These are phyloP conservation scores for Porites divaricata DNA, from an alignment of 92 coral and sea anemone genomes.

Conservation along the genomic window DNA sequence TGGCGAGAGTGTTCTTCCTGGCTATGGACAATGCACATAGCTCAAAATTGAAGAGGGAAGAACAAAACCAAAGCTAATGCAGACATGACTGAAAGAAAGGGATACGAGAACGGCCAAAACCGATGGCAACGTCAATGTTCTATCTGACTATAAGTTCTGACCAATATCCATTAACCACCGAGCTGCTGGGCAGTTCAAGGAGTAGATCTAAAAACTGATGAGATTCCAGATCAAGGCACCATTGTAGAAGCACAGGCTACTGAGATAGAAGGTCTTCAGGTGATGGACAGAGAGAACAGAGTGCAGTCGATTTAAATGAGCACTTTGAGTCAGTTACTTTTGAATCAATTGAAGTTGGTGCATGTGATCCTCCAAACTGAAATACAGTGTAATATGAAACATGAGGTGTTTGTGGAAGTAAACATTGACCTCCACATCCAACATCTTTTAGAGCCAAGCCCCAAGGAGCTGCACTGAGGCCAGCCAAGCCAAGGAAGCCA, in stretches of 20 bases:
- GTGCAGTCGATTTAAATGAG: slow-evolving; percentile 31
- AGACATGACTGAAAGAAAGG: slow-evolving; percentile 40
- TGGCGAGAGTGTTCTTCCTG: slow-evolving; percentile 36
- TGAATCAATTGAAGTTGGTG: slow-evolving; percentile 48
- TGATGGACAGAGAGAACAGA: neutral
- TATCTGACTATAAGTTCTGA: slow-evolving; percentile 32
- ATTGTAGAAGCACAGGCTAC: slow-evolving; percentile 34
- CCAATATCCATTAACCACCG: slow-evolving; percentile 20
- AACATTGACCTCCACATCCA: slow-evolving; percentile 27
- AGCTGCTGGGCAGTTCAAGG: slow-evolving; percentile 15
- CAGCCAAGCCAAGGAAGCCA: too few relatives aligned
- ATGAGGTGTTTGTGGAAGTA: slow-evolving; percentile 45
- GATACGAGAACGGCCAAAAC: neutral
- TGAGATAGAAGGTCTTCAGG: slow-evolving; percentile 12
- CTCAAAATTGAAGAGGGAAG: slow-evolving; percentile 23
- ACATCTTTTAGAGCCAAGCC: slow-evolving; percentile 22
- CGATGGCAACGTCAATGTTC: slow-evolving; percentile 45
- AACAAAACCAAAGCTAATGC: slow-evolving; percentile 37
- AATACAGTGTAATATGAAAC: neutral
- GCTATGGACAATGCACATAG: slow-evolving; percentile 20
- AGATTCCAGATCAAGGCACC: slow-evolving; percentile 23
- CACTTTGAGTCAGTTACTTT: slow-evolving; percentile 55
- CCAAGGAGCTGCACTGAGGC: too few relatives aligned
- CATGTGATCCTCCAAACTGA: neutral
- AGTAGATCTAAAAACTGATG: slow-evolving; percentile 15